phyloP scores from a whole-genome alignment of 2,113 vertebrate genomes.

The Saccopteryx leptura region DNA sequence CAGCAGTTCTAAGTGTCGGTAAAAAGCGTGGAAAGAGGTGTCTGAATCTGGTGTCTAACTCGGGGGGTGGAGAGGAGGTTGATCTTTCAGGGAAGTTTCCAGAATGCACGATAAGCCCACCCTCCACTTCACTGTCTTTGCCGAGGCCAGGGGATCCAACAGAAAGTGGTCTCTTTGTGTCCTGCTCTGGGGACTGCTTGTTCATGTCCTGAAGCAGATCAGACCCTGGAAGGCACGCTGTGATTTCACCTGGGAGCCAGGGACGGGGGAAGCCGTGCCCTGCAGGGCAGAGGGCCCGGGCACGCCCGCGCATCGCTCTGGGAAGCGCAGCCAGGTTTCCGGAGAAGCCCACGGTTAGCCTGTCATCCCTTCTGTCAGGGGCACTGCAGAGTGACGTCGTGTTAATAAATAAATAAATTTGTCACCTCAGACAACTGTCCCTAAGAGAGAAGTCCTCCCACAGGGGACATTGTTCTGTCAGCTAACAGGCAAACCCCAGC shows the following conservation, averaged over 20 bases:
- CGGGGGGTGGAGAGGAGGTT: neutral
- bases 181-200: rapidly evolving
- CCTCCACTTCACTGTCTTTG: neutral
- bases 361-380: no score
- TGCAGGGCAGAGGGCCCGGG: rapidly evolving
- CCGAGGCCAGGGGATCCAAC: neutral
- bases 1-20: neutral
- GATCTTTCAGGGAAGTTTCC: slow-evolving; percentile 34
- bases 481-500: rapidly evolving
- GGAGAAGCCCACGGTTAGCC: rapidly evolving
- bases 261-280: neutral
- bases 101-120: neutral
- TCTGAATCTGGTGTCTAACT: neutral
- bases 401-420: rapidly evolving
- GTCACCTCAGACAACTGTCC: neutral
- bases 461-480: rapidly evolving
- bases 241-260: no score
- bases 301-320: rapidly evolving
- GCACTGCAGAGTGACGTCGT: no score
- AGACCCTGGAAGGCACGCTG: neutral
- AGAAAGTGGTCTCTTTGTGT: neutral
- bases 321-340: rapidly evolving
- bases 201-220: no score
- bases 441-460: neutral
- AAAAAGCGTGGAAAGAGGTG: neutral